Base-by-base conservation (phyloP, 2,113 vertebrate genomes). In the Pterocles orientalis region DNA sequence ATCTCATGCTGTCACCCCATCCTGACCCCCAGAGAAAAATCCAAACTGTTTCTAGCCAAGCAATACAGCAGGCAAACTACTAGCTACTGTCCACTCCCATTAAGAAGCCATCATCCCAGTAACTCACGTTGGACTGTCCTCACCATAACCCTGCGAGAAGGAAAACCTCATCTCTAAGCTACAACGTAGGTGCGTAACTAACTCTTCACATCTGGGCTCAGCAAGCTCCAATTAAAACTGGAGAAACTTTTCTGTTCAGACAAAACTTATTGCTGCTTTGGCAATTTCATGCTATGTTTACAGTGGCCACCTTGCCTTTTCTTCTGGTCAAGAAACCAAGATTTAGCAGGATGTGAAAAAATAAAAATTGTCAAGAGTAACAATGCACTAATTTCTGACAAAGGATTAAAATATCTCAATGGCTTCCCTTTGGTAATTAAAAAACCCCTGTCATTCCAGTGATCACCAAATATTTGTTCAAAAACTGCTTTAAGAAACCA, bases 21-120 rank as follows among this genome's bases (percentile, higher is more conserved):
- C 60, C 41, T 72, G 77, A 95, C 61, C 71, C 26, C 34, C 10
- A 65, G 56, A 75, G 80, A 90, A 92, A 90, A 94, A 84, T 60
- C 48, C 79, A 79, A 96, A 50, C 57, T 39, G 4, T 13, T 92
- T 66, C 75, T 20, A 89, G 96, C 81, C 94, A 97, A 96, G 88
- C 58, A 77, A 91, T 51, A 91, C 66, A 92, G 77, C 53, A 92
- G 61, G 31, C 69, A 94, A 94, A 87, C 53, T 39, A 48, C 0
- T 0, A 91, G 72, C 94, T 96, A 84, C 92, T 76, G 91, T 61
- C 57, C 81, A 51, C 31, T 70, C 7, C 0, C 9, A 70, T 62
- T 26, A 89, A 73, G 62, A 48, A 79, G 78, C 23, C 81, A 85
- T 31, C 54, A 82, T 7, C 77, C 34, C 36, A 3, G 1, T 3